Evolutionary conservation across 2,888 invertebrate genomes (phyloP), one percentile per base, ranked within the genome.

Genomic region (Selenia dentaria): DNA sequence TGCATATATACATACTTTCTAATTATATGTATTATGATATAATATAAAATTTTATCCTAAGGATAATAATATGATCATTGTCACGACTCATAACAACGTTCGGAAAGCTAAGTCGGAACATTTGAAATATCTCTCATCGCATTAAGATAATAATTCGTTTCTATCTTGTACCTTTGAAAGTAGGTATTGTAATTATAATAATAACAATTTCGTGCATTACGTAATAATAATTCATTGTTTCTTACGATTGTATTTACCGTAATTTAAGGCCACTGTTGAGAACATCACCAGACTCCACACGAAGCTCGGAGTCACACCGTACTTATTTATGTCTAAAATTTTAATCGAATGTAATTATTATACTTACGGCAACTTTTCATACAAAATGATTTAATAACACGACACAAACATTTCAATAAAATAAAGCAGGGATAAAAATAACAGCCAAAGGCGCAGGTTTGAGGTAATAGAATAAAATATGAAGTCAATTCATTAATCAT

Each of bases 401-500:
- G 73, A 76, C 76, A 76, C 78, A 79, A 67, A 78, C 79, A 83
- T 81, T 86, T 85, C 83, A 85, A 83, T 84, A 86, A 85, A 79
- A 73, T 76, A 83, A 88, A 80, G 80, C 88, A 89, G 88, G 87
- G 86, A 87, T 87, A 78, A 82, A 80, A 80, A 76, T 82, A 75
- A 71, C 84, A 87, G 82, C 84, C 83, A 84, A 83, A 83, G 82
- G 87, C 84, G 79, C 87, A 88, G 80, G 86, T 87, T 87, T 70
- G 88, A 85, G 82, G 82, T 88, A 87, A 88, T 89, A 89, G 83
- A 82, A 71, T 89, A 85, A 85, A 81, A 83, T 82, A 83, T 86
- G 82, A 90, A 83, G 90, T 90, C 90, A 90, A 90, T 90, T 90
- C 87, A 86, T 83, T 87, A 87, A 89, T 84, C 88, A 85, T 90